Evolutionary conservation across 2,113 vertebrate genomes (phyloP), one percentile per base, ranked within the genome.

Genomic region (Thermophis baileyi): DNA sequence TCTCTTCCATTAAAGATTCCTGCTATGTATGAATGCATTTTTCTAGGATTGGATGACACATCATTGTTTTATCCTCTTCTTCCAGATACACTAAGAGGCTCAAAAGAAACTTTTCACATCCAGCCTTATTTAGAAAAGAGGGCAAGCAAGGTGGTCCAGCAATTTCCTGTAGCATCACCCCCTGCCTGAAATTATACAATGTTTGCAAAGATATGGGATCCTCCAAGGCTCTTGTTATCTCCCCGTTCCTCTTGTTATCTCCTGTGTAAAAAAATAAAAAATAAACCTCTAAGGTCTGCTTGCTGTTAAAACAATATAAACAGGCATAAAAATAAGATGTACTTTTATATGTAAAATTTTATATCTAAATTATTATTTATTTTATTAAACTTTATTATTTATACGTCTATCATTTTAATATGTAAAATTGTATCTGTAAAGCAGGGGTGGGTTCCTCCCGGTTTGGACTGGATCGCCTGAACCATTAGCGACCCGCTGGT

Each of bases 1-100:
- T 88, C 86, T 14, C 27, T 51, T 49, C 49, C 50, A 30, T 51
- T 30, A 18, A n/a, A 51, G 30, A 51, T 51, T 86, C 87, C 27
- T 49, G 92, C 93, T 94, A 95, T 93, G 81, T 35, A 94, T 90
- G 35, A 92, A 90, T 30, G 14, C 35, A 87, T 89, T 60, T 53
- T 90, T 95, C 94, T 90, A 25, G 3, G n/a, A 88, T 2, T 40
- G 30, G 47, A 30, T 91, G 25, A 27, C 18, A 50, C 47, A 44
- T 35, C 3, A 55, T 27, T 25, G 49, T 53, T 85, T 91, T 12
- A 8, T 22, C 9, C 40, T 86, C 81, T n/a, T 27, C 8, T 86
- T 86, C 50, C 16, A 53, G 12, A 8, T 54, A n/a, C n/a, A 85
- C 18, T 16, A 50, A 11, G n/a, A 85, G 18, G n/a, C 27, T 44